Base-by-base conservation (phyloP, 2,888 invertebrate species). In the Nomada flava region DNA sequence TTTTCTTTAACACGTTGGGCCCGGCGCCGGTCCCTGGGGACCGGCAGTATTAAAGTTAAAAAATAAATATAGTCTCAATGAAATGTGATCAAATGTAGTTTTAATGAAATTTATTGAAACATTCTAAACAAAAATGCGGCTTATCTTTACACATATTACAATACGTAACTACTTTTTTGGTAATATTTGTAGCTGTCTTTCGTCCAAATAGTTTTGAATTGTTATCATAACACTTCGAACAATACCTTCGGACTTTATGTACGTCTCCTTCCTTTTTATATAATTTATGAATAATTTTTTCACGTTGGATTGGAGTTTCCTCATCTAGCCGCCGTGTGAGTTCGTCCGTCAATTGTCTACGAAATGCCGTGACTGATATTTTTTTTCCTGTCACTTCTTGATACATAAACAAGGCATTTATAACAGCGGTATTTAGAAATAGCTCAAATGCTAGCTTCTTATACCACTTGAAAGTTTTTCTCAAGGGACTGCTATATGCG, bases 381-480 rank as follows among this genome's bases (percentile, higher is more conserved):
- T 76, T 76, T 62, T 57, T 67, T 65, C 77, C 67, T 60, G 67
- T 77, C n/a, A 77, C 72, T 60, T 74, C 69, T 76, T 64, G 57
- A 72, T 47, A 77, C 52, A 77, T 65, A 15, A 72, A 69, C 50
- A 73, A 72, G 42, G 73, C 72, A 68, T 78, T 78, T 73, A 78
- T 44, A 64, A 92, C 57, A 23, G 90, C 88, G 7, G 89, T 90
- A 69, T 91, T 91, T 65, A 92, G 74, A 77, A 92, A 65, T 29
- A 92, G 75, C 68, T 93, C 90, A 29, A 92, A 88, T 29, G 82
- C 92, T 59, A 92, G 57, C 79, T 92, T 50, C 5, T 18, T 50
- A 15, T 50, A 50, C 50, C 50, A 50, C 18, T 50, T 50, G 3
- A 50, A 4, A 18, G 50, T 93, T 79, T 79, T 92, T 65, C 92